Percentiles rank a stretch among this genome's conserved stretches.
Evolutionary conservation across 2,113 vertebrate genomes (phyloP).

Genomic region (Fulica atra): DNA sequence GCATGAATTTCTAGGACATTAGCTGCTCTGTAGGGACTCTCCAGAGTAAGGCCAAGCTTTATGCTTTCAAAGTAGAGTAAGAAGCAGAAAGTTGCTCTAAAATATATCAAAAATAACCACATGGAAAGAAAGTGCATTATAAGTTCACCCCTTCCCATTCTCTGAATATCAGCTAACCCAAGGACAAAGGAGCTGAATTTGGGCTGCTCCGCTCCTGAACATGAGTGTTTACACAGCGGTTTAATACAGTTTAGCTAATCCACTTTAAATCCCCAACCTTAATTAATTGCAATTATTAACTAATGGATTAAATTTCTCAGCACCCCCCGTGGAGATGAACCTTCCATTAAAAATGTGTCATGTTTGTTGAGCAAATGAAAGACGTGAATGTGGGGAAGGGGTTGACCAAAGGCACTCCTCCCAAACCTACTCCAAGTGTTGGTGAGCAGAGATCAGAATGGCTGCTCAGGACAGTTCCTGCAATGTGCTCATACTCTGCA

Average conservation of each 20-base stretch:
- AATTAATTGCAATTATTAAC: not conserved
- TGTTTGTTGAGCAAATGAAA: not conserved
- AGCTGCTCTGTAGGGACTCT: not conserved
- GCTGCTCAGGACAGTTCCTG: not conserved
- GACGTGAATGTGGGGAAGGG: accelerated
- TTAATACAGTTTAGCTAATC: not conserved
- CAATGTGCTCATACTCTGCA: not conserved
- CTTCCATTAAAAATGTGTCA: not conserved
- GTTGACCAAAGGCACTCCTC: not conserved
- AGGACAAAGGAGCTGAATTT: not conserved
- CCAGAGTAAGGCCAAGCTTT: not conserved
- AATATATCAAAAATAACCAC: not conserved
- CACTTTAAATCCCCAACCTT: not conserved
- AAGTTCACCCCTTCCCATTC: not conserved
- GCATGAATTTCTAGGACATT: not conserved
- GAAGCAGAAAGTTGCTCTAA: not conserved
- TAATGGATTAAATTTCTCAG: conserved; percentile 1
- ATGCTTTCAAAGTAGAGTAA: not conserved
- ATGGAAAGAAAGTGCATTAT: accelerated
- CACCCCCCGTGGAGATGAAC: not conserved
- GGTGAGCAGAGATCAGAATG: not conserved
- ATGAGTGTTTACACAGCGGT: not conserved
- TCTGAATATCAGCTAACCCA: not conserved
- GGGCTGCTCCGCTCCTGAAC: not conserved
- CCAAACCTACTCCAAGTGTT: not conserved